Base-by-base conservation (phyloP, 2,113 vertebrate species). In the Apodemus sylvaticus region DNA sequence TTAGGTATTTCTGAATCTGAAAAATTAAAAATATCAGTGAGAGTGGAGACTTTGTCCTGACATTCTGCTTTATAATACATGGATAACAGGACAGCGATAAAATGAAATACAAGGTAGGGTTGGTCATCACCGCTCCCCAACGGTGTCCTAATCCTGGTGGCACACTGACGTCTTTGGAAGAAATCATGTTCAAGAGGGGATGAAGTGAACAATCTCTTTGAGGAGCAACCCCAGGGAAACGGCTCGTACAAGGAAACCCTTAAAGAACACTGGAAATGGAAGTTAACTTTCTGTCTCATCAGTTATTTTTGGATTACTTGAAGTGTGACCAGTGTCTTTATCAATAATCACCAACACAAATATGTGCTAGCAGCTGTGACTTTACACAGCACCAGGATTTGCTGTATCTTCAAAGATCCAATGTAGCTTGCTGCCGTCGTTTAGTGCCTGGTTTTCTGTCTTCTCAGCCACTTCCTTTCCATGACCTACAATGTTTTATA, bases 341-440 rank as follows among this genome's bases (percentile, higher is more conserved):
- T 10, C 85, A 66, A 78, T 55, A 97, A 24, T 79, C 19, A 86
- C 22, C 90, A 60, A 76, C 39, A 94, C 16, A 60, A 62, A 24
- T 29, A 76, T 64, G 36, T 53, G 6, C 76, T 64, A 42, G 31
- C 9, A 62, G 4, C 26, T 74, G n/a, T 94, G 5, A 8, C 48
- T 90, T 83, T 92, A 7, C 74, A 51, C 29, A 48, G 70, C 62
- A 7, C 48, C 79, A 82, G 45, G 3, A n/a, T 51, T 81, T 45
- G 68, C 3, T 48, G 24, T 96, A 71, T 86, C 93, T 95, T 88
- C 58, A 90, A 92, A 95, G 66, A 17, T 39, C 42, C 34, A 62
- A 81, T 86, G 51, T 11, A 58, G 22, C 2, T 91, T 64, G 19
- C 10, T 85, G 20, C 90, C 51, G 62, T 39, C 86, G 86, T 85